Conservation (phyloP, 2,113 vertebrate genomes). For the Lampris megalopsis region DNA sequence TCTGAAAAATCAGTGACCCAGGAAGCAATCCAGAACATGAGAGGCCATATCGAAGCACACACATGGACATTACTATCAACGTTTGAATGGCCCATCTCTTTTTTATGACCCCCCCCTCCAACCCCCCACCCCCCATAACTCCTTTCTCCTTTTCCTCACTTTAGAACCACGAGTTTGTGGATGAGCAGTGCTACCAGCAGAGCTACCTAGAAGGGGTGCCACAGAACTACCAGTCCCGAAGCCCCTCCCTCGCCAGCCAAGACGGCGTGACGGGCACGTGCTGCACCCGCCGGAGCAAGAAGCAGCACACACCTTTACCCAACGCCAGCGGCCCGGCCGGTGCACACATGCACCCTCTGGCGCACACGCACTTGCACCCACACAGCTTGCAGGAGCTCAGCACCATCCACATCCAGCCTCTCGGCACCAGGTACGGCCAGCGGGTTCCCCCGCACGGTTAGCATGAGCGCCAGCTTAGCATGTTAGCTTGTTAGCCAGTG, state of each 20-base stretch:
- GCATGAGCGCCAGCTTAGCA: too few species aligned
- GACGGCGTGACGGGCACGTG: conserved; percentile 89
- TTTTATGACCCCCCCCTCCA: conserved; percentile 19
- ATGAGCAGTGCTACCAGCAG: conserved; percentile 96
- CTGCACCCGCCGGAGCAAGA: conserved; percentile 93
- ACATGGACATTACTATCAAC: conserved; percentile 40
- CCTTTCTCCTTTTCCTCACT: not conserved
- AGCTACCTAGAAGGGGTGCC: conserved; percentile 94
- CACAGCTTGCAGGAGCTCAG: conserved; percentile 97
- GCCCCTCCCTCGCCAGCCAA: conserved; percentile 92
- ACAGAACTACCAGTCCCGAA: conserved; percentile 91
- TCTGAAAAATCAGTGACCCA: conserved; percentile 25
- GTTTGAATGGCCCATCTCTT: conserved; percentile 21
- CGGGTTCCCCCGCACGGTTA: too few species aligned
- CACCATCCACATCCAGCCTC: conserved; percentile 96
- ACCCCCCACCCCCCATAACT: not conserved
- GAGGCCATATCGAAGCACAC: conserved; percentile 18
- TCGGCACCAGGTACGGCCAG: conserved; percentile 88
- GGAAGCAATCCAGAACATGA: conserved; percentile 32
- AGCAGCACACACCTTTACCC: conserved; percentile 88
- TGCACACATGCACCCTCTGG: conserved; percentile 89
- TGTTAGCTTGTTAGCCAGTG: too few species aligned
- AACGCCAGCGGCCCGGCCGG: conserved; percentile 87
- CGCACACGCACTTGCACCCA: conserved; percentile 85
- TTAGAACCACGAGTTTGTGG: conserved; percentile 98